Evolutionary conservation across 2,797 vertebrate species (phyloP).

Genomic region (Zenarchopterus dispar): DNA sequence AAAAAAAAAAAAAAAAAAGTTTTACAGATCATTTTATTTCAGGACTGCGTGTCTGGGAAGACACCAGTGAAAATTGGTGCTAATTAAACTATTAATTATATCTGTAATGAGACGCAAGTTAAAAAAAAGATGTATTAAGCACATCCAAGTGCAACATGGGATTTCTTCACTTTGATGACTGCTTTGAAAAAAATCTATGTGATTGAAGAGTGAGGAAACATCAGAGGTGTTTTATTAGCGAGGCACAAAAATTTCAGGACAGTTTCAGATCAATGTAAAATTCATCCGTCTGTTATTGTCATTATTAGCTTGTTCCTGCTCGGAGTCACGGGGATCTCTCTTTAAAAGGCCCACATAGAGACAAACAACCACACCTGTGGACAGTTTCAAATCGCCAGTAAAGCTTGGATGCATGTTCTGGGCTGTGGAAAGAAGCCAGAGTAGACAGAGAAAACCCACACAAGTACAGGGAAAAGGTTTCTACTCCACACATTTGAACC

Average conservation of each 20-base stretch:
- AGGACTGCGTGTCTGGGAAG: slow-evolving; percentile 37
- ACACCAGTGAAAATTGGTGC: slow-evolving; percentile 69
- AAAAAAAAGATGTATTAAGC: slow-evolving; percentile 74
- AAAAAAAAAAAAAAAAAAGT: slow-evolving; percentile 4
- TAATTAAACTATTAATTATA: slow-evolving; percentile 82
- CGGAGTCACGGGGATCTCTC: too few relatives aligned
- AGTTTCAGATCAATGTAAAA: slow-evolving; percentile 34
- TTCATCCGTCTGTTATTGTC: slow-evolving; percentile 11
- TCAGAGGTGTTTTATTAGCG: slow-evolving; percentile 67
- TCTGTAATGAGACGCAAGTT: slow-evolving; percentile 76
- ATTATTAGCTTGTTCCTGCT: too few relatives aligned
- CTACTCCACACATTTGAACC: too few relatives aligned
- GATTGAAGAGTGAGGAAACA: slow-evolving; percentile 55
- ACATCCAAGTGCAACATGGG: slow-evolving; percentile 77
- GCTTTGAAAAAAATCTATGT: slow-evolving; percentile 67
- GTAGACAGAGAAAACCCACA: too few relatives aligned
- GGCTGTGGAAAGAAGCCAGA: too few relatives aligned
- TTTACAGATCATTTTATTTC: slow-evolving; percentile 35
- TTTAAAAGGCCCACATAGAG: too few relatives aligned
- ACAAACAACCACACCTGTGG: too few relatives aligned
- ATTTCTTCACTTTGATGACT: slow-evolving; percentile 77
- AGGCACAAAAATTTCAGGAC: slow-evolving; percentile 22
- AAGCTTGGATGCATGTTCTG: too few relatives aligned
- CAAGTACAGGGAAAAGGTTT: too few relatives aligned
- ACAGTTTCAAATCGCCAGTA: too few relatives aligned